Evolutionary conservation across 2,888 invertebrate species (phyloP).

Genomic region (Andrena haemorrhoa): DNA sequence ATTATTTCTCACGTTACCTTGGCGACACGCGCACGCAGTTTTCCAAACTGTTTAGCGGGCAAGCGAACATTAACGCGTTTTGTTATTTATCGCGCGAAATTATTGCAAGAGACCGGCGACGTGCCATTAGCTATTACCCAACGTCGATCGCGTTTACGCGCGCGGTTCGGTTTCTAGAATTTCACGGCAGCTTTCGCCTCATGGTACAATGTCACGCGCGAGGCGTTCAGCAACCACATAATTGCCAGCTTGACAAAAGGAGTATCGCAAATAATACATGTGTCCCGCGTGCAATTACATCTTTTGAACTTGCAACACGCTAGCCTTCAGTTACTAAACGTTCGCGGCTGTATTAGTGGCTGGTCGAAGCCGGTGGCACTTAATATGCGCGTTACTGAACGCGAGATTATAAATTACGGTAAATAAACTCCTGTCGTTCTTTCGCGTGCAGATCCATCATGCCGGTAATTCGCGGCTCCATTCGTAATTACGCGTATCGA

Average conservation of each 20-base stretch:
- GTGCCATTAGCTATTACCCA: not conserved
- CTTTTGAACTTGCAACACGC: not conserved
- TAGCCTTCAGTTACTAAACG: not conserved
- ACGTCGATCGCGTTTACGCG: not conserved
- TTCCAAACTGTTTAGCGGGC: not conserved
- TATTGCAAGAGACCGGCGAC: not conserved
- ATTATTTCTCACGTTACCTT: constrained; percentile 44
- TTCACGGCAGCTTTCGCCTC: not conserved
- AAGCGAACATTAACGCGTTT: not conserved
- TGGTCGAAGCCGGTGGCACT: not conserved
- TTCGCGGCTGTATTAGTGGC: not conserved
- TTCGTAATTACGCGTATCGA: constrained; percentile 26
- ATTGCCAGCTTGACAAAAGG: not conserved
- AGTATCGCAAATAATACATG: not conserved
- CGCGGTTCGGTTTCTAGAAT: not conserved
- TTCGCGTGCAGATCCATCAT: not conserved
- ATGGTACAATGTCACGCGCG: not conserved
- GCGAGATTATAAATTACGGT: constrained; percentile 19
- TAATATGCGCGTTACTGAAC: not conserved
- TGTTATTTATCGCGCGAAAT: not conserved
- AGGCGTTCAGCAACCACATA: not conserved
- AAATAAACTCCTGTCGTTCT: constrained; percentile 2
- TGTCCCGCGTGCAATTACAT: not conserved
- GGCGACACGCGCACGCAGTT: not conserved
- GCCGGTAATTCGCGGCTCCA: not conserved